A percentile compares a stretch with the other conserved stretches of the same genome.
Evolutionary conservation across 2,797 vertebrate species (phyloP).

Genomic region (Gila robusta): DNA sequence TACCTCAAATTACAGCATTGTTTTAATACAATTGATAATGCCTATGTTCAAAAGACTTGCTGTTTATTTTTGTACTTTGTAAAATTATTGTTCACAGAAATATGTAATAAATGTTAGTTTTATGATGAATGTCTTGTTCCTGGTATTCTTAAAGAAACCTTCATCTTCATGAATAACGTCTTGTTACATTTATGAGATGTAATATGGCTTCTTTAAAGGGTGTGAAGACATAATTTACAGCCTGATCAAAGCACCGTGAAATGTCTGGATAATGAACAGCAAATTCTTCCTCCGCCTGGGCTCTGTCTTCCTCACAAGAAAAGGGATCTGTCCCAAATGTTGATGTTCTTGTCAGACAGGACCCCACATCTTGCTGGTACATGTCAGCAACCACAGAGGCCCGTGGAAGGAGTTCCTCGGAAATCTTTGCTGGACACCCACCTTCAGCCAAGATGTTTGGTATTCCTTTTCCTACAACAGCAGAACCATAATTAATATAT

Average conservation of each 20-base stretch:
- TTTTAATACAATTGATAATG: too few species aligned
- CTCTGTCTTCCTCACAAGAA: too few species aligned
- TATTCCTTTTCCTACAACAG: constrained; percentile 2
- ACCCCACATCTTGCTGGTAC: constrained; percentile 22
- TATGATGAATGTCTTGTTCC: not conserved
- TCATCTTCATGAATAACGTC: not conserved
- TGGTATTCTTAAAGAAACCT: too few species aligned
- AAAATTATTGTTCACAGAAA: not conserved
- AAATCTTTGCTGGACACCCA: constrained; percentile 5
- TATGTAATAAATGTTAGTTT: not conserved
- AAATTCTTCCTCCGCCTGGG: not conserved
- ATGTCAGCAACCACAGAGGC: not conserved
- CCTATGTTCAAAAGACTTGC: too few species aligned
- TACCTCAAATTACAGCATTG: too few species aligned
- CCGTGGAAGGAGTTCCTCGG: constrained; percentile 4
- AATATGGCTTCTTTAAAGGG: constrained; percentile 7
- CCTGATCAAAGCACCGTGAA: not conserved
- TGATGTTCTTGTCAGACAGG: not conserved
- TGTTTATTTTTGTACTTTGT: not conserved
- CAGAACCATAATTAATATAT: not conserved
- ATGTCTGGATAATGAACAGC: not conserved
- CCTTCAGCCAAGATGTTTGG: constrained; percentile 8
- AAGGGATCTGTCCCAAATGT: not conserved
- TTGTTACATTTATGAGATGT: not conserved
- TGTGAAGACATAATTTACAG: not conserved